Evolutionary conservation across 2,888 invertebrate species (phyloP).

Genomic region (Steinernema scapterisci): DNA sequence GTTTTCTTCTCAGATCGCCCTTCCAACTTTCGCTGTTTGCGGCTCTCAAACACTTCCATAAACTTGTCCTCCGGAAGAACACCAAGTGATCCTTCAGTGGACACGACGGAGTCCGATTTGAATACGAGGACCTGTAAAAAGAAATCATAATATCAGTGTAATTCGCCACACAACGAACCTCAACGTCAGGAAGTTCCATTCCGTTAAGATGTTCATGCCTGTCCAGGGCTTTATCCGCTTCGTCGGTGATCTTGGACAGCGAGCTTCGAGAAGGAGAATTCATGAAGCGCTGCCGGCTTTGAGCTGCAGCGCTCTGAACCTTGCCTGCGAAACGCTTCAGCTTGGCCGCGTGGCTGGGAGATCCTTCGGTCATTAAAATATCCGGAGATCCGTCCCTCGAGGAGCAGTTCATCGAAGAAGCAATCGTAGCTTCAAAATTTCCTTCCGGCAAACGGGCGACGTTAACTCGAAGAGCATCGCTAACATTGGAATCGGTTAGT

Average conservation of each 20-base stretch:
- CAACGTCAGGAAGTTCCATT: neutral
- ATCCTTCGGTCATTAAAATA: neutral
- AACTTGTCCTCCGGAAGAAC: conserved; percentile 68
- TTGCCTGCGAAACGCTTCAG: conserved; percentile 14
- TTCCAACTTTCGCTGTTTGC: conserved; percentile 40
- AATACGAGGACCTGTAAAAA: conserved; percentile 40
- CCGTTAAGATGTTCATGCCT: too few species aligned
- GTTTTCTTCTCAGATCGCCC: conserved; percentile 55
- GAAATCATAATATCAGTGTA: too few species aligned
- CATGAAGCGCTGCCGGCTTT: conserved; percentile 41
- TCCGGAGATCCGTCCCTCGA: conserved; percentile 18
- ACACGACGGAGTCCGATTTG: neutral
- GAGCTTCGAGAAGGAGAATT: conserved; percentile 37
- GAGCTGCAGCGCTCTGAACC: conserved; percentile 40
- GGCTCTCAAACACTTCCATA: conserved; percentile 60
- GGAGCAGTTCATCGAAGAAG: neutral
- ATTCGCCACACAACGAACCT: too few species aligned
- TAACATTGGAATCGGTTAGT: neutral
- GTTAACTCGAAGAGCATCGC: conserved; percentile 27
- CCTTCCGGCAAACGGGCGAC: conserved; percentile 2
- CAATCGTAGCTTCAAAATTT: neutral
- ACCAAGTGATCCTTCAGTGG: conserved; percentile 64
- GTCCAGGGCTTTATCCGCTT: neutral
- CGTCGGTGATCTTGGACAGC: conserved; percentile 3
- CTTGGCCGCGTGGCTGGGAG: neutral